Evolutionary conservation across 2,113 vertebrate species (phyloP).

Genomic region (Lutjanus erythropterus): DNA sequence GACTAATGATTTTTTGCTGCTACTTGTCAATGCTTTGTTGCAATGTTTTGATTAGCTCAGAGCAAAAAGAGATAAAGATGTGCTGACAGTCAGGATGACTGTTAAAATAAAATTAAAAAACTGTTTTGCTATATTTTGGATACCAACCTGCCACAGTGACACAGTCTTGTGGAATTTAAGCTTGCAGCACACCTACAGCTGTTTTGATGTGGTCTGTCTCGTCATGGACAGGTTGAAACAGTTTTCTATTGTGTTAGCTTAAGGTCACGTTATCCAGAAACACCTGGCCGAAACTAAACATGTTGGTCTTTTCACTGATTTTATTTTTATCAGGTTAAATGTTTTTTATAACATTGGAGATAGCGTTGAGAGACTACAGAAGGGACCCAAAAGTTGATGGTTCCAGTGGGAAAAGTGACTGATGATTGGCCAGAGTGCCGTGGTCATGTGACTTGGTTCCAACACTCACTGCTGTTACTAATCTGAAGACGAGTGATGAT

Average conservation of each 20-base stretch:
- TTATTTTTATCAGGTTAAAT: background rate
- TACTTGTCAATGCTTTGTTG: conserved; percentile 36
- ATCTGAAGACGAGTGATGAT: too few relatives aligned
- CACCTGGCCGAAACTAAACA: background rate
- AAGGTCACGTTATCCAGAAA: background rate
- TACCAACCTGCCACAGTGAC: conserved; percentile 9
- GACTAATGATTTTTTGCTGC: conserved; percentile 46
- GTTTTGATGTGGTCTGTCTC: conserved; percentile 5
- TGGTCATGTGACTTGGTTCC: background rate
- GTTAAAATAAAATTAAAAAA: background rate
- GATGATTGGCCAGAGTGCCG: background rate
- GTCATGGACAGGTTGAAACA: conserved; percentile 5
- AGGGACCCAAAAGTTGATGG: background rate
- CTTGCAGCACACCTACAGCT: background rate
- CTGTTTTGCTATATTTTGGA: conserved; percentile 44
- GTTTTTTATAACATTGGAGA: too few relatives aligned
- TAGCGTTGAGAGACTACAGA: background rate
- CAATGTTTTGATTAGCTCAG: conserved; percentile 37
- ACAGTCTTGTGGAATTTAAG: background rate
- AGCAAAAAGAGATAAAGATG: conserved; percentile 41
- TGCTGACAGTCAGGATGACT: conserved; percentile 33
- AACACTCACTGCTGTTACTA: too few relatives aligned
- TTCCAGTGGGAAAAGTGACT: background rate
- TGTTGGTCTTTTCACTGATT: background rate
- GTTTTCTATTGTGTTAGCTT: background rate